Base-by-base conservation (phyloP, 2,797 vertebrate genomes). In the Crax fasciolata region DNA sequence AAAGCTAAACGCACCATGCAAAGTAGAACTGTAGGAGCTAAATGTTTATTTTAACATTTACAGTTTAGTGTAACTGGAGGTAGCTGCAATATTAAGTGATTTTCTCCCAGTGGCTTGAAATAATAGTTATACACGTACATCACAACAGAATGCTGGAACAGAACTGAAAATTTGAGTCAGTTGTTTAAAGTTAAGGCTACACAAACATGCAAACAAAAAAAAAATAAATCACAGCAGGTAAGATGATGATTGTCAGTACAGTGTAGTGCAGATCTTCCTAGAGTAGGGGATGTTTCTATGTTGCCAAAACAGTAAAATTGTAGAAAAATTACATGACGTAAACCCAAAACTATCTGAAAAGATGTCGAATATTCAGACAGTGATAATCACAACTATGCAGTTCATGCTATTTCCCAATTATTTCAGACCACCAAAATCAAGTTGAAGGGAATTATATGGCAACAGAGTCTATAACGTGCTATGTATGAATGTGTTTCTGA, bases 11-110 rank as follows among this genome's bases (percentile, higher is more conserved):
- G 44, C 32, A 81, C 25, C 28, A 57, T 21, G 89, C 52, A 55
- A 93, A 78, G 39, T 8, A 83, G 77, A 93, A 87, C 13, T 38
- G 27, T 84, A 38, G 62, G 41, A 20, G 46, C 54, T 30, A 89
- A 94, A 14, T 96, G 89, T 99, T 98, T 98, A 98, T 98, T 97
- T 98, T 96, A 97, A 97, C 90, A 89, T 97, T 97, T 96, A 97
- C 96, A 98, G 83, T 95, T 95, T 89, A 94, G 89, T 95, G 96
- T 95, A 96, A 94, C 98, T 73, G 97, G 98, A 99, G 98, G 98
- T 98, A 98, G 98, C 94, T 97, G 96, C 93, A 97, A 96, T 70
- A 97, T 95, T 94, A 84, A 16, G 41, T 94, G 41, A 81, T 90
- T 96, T 96, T 94, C 94, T 96, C 86, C 95, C 94, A 95, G 94